Evolutionary conservation across 2,797 vertebrate species (phyloP).

Genomic region (Cheirogaleus major): DNA sequence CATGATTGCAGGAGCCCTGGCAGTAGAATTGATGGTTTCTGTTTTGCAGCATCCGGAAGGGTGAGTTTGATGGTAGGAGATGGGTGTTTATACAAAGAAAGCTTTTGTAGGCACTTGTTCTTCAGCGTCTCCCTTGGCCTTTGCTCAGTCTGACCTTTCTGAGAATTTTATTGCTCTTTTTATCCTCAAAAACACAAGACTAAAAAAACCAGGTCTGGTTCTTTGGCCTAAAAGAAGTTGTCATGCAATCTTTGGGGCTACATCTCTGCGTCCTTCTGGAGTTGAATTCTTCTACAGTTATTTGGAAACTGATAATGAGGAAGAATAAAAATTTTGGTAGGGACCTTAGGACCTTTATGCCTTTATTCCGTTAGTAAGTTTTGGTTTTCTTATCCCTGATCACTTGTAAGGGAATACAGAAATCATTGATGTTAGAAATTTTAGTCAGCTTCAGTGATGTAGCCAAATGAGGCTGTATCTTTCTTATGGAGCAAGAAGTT

Average conservation of each 20-base stretch:
- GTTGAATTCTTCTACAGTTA: background rate
- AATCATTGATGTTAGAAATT: background rate
- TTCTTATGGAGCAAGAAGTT: background rate
- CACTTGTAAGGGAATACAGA: background rate
- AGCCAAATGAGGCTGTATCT: background rate
- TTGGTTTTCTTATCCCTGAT: background rate
- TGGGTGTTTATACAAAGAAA: background rate
- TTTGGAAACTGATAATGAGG: background rate
- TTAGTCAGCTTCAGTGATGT: background rate
- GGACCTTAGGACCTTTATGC: background rate
- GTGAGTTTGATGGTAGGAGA: conserved; percentile 85
- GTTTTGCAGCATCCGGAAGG: conserved; percentile 97
- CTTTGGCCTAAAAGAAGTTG: background rate
- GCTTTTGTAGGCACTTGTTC: background rate
- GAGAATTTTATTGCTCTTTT: background rate
- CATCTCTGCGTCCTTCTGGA: background rate
- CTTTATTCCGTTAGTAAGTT: background rate
- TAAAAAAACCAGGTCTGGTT: background rate
- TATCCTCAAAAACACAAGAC: background rate
- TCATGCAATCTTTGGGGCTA: background rate
- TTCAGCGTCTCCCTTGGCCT: background rate
- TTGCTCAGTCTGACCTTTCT: background rate
- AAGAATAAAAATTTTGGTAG: background rate
- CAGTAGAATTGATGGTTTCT: conserved; percentile 98
- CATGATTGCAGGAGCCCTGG: conserved; percentile 96